phyloP scores from a whole-genome alignment of 2,888 invertebrate genomes.

The Mythimna loreyi region DNA sequence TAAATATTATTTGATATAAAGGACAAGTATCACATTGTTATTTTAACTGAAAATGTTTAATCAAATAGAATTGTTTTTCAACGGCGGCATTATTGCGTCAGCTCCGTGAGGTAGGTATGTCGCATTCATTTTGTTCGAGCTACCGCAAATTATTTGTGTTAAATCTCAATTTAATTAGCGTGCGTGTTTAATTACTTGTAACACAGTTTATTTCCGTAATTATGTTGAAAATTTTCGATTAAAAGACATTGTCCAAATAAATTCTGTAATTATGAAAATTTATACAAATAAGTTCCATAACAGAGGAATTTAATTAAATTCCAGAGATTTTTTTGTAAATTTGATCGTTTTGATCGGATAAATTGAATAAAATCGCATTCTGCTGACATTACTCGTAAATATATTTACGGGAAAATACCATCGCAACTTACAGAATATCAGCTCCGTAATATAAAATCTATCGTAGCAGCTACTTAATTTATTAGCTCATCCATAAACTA shows the following conservation, averaged over 20 bases:
- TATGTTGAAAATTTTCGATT: conserved; percentile 50
- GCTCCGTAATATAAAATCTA: background rate
- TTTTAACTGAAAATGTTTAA: conserved; percentile 22
- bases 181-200: conserved; percentile 74
- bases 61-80: conserved; percentile 49
- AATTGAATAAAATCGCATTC: background rate
- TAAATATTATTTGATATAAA: no score
- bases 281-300: conserved; percentile 21
- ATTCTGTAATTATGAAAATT: conserved; percentile 32
- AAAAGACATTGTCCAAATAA: conserved; percentile 42
- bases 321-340: background rate
- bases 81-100: conserved; percentile 53
- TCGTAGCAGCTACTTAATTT: conserved; percentile 10
- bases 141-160: conserved; percentile 73
- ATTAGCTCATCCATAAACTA: conserved; percentile 19
- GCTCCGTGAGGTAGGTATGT: conserved; percentile 38
- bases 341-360: background rate
- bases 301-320: conserved; percentile 23
- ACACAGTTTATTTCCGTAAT: conserved; percentile 72
- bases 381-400: background rate
- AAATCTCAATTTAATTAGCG: conserved; percentile 77
- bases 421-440: background rate
- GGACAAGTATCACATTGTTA: conserved; percentile 3
- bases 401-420: background rate
- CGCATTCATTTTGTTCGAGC: conserved; percentile 70